Conservation (phyloP, 2,888 invertebrate species). For the Leucophora obtusa region DNA sequence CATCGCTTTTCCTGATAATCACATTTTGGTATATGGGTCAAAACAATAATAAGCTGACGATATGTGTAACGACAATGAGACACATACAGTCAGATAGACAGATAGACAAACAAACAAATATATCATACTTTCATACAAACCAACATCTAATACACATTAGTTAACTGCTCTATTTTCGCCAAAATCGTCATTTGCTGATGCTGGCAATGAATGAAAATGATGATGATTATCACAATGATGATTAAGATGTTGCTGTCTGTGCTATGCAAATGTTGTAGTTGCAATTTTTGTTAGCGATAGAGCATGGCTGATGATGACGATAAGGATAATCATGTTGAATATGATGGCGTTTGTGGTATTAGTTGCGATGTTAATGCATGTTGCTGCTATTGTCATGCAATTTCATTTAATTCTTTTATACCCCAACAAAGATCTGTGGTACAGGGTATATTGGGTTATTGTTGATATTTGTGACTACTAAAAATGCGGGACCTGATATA, state of each 20-base stretch:
- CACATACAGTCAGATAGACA: neutral
- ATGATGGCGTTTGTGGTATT: constrained; percentile 17
- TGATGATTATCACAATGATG: constrained; percentile 28
- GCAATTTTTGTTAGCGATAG: too few species aligned
- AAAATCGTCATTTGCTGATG: constrained; percentile 42
- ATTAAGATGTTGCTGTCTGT: constrained; percentile 7
- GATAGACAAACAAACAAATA: neutral
- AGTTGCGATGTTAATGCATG: constrained; percentile 4
- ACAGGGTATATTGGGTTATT: too few species aligned
- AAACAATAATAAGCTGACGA: too few species aligned
- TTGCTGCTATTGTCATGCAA: constrained; percentile 4
- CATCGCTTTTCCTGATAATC: too few species aligned
- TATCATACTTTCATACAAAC: neutral
- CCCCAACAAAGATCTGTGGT: too few species aligned
- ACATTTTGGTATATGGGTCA: too few species aligned
- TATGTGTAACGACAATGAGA: neutral
- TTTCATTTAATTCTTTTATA: too few species aligned
- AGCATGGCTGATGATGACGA: constrained; percentile 4
- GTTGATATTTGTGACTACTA: too few species aligned
- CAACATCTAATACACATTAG: constrained; percentile 22
- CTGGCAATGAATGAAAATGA: constrained; percentile 38
- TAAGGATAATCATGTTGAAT: constrained; percentile 29
- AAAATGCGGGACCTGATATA: too few species aligned
- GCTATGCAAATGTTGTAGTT: neutral
- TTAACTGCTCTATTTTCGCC: constrained; percentile 61